Percentiles rank a stretch among this genome's conserved stretches.
Evolutionary conservation across 2,888 invertebrate species (phyloP).

Genomic region (Lissonota sp.): DNA sequence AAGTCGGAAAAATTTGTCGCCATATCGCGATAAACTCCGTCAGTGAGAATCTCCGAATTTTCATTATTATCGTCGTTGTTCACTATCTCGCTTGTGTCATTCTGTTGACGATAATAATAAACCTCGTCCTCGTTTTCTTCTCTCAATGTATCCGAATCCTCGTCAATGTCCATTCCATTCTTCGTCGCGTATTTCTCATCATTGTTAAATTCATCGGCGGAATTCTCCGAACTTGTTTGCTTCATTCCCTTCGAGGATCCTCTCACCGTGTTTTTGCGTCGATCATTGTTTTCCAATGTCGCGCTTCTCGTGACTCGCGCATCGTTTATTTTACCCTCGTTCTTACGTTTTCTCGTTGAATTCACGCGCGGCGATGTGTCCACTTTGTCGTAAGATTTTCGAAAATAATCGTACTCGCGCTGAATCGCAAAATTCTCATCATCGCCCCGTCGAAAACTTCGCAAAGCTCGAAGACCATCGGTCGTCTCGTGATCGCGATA

Average conservation of each 20-base stretch:
- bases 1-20: background rate
- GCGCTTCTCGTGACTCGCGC: constrained; percentile 5
- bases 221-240: background rate
- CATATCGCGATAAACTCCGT: constrained; percentile 56
- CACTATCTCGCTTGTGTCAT: constrained; percentile 44
- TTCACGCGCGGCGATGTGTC: constrained; percentile 26
- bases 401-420: constrained; percentile 59
- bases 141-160: background rate
- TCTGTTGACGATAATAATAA: constrained; percentile 59
- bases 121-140: constrained; percentile 53
- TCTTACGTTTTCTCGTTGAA: constrained; percentile 48
- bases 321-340: background rate
- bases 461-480: constrained; percentile 78
- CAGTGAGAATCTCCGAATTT: constrained; percentile 54
- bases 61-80: constrained; percentile 70
- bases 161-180: background rate
- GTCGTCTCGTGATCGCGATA: constrained; percentile 74
- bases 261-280: constrained; percentile 1
- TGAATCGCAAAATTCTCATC: constrained; percentile 66
- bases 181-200: constrained; percentile 6
- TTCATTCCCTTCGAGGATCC: constrained; percentile 29
- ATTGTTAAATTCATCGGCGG: background rate
- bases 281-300: constrained; percentile 8
- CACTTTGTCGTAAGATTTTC: constrained; percentile 6
- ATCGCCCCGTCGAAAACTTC: constrained; percentile 74